Evolutionary conservation across 2,888 invertebrate genomes (phyloP).

Genomic region (Amphimallon solstitiale): DNA sequence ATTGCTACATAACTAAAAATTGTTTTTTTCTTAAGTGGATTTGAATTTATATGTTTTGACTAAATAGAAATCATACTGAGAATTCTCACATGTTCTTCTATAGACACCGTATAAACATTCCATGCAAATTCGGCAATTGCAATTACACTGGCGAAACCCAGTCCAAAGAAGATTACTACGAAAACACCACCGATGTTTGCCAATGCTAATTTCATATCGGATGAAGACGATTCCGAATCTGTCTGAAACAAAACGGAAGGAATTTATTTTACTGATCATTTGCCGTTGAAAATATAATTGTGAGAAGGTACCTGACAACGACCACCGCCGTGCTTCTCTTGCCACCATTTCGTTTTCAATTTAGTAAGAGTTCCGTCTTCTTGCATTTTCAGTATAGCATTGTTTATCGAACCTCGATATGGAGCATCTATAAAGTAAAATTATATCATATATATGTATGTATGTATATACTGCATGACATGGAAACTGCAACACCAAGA

Average conservation of each 20-base stretch:
- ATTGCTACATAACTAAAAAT: too few species aligned
- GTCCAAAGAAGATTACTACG: slow-evolving; percentile 81
- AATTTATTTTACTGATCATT: too few species aligned
- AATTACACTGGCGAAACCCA: slow-evolving; percentile 75
- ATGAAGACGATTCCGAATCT: slow-evolving; percentile 53
- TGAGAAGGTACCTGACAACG: slow-evolving; percentile 45
- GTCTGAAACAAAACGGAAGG: slow-evolving; percentile 18
- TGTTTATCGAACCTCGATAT: slow-evolving; percentile 79
- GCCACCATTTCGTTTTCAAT: slow-evolving; percentile 91
- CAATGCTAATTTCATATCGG: slow-evolving; percentile 74
- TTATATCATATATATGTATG: too few species aligned
- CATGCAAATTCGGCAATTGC: slow-evolving; percentile 87
- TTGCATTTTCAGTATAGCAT: slow-evolving; percentile 85
- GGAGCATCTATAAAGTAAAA: slow-evolving; percentile 71
- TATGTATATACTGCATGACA: too few species aligned
- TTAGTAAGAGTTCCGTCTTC: slow-evolving; percentile 82
- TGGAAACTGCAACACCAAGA: too few species aligned
- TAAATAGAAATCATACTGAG: background rate
- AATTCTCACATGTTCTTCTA: slow-evolving; percentile 76
- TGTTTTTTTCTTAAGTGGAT: too few species aligned
- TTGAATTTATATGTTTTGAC: too few species aligned
- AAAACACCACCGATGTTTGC: slow-evolving; percentile 93
- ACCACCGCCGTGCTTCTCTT: slow-evolving; percentile 68
- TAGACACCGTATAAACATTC: slow-evolving; percentile 82
- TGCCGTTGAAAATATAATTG: background rate